Evolutionary conservation across 2,113 vertebrate species (phyloP).

Genomic region (Amphilophus citrinellus): DNA sequence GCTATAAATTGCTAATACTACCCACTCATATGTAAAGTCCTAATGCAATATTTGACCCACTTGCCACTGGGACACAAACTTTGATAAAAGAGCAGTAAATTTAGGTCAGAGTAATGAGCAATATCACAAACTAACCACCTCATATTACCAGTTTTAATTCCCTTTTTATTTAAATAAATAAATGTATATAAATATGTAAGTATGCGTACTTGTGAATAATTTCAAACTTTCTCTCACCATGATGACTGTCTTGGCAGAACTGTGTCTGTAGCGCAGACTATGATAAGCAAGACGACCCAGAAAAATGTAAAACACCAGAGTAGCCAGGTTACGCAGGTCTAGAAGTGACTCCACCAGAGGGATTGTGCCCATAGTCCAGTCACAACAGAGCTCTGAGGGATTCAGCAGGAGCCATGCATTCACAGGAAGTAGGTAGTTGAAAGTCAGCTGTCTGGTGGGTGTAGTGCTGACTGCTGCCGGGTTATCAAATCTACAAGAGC

Average conservation of each 20-base stretch:
- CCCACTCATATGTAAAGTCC: too few species aligned
- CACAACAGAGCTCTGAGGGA: conserved; percentile 96
- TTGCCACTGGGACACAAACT: too few species aligned
- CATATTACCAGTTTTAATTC: too few species aligned
- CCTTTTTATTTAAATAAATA: too few species aligned
- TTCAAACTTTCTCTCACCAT: conserved; percentile 85
- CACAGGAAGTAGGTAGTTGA: conserved; percentile 97
- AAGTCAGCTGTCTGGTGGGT: conserved; percentile 93
- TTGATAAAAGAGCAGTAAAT: too few species aligned
- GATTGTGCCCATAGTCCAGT: conserved; percentile 99
- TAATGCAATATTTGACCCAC: too few species aligned
- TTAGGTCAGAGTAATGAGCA: too few species aligned
- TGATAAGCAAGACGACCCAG: conserved; percentile 87
- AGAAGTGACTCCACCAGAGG: conserved; percentile 93
- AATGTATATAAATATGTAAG: too few species aligned
- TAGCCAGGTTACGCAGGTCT: conserved; percentile 92
- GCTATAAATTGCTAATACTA: too few species aligned
- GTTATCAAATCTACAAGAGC: conserved; percentile 91
- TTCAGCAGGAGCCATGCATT: conserved; percentile 97
- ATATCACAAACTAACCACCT: too few species aligned
- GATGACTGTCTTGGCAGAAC: conserved; percentile 92
- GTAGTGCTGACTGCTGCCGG: conserved; percentile 95
- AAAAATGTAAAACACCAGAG: conserved; percentile 88
- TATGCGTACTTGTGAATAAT: too few species aligned
- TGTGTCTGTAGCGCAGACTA: conserved; percentile 87